phyloP scores from a whole-genome alignment of 2,888 invertebrate genomes.

The Stenolophus ochropezus region DNA sequence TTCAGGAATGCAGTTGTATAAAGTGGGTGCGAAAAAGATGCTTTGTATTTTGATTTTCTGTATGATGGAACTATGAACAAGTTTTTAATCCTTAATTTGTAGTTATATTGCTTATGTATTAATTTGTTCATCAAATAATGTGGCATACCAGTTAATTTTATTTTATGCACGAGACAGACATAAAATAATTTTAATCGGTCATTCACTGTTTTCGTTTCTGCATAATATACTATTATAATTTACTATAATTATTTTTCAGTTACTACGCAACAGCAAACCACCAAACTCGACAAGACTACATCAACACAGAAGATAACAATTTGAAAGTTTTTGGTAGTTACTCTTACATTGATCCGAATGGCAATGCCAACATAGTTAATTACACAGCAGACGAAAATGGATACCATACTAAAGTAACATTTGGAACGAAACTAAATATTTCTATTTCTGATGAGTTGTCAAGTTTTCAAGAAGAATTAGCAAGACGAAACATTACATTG shows the following conservation, averaged over 20 bases:
- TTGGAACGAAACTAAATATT: not conserved
- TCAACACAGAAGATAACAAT: slow-evolving; percentile 52
- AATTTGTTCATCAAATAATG: too few species aligned
- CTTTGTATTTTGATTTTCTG: too few species aligned
- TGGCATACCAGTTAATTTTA: too few species aligned
- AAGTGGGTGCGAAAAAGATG: too few species aligned
- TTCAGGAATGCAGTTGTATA: too few species aligned
- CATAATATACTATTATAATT: not conserved
- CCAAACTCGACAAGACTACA: not conserved
- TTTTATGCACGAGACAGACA: too few species aligned
- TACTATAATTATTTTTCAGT: not conserved
- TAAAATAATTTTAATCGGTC: too few species aligned
- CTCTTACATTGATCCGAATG: slow-evolving; percentile 71
- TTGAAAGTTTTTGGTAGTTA: slow-evolving; percentile 70
- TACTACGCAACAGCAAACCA: not conserved
- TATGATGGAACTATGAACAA: too few species aligned
- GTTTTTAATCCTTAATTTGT: too few species aligned
- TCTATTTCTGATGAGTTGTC: not conserved
- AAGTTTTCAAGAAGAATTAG: not conserved
- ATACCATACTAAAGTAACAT: slow-evolving; percentile 4
- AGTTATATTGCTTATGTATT: too few species aligned
- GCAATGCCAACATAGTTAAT: slow-evolving; percentile 70
- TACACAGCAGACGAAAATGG: slow-evolving; percentile 64
- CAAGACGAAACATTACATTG: not conserved
- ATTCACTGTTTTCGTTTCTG: too few species aligned